Base-by-base conservation (phyloP, 1,140 invertebrate genomes). In the Dendrolimus punctatus region DNA sequence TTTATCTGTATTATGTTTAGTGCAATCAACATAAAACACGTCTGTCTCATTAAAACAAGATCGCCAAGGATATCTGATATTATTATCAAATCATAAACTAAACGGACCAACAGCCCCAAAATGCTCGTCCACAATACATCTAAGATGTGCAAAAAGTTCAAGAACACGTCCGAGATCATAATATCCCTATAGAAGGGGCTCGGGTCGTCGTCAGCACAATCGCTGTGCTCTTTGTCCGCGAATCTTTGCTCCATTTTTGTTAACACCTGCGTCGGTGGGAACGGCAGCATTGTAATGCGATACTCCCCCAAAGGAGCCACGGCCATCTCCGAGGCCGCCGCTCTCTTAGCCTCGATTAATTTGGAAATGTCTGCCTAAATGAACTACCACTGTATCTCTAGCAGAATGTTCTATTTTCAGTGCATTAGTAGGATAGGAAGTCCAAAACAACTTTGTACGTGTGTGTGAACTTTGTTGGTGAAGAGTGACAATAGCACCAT, bases 171-270 rank as follows among this genome's bases (percentile, higher is more conserved):
- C 47, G 50, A 73, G 73, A 80, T 78, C 77, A 78, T 59, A 80
- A 78, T 80, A 78, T 75, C 68, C 50, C n/a, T 45, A 50, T 48
- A 60, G 60, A 64, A 66, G 57, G 55, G 51, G 42, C 43, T 39
- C 46, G 46, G 36, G 46, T 38, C 49, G 9, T 5, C 41, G 42
- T 36, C 52, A 40, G 40, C 44, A 64, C 64, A 60, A 62, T 56
- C 51, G 49, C 10, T 41, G 52, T 48, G 23, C 43, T 51, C 37
- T 48, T 53, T 54, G 44, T 55, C 43, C 39, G 49, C 45, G 53
- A 53, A 64, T 68, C 60, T 60, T 79, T 80, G 64, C 54, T 77
- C 68, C 55, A 68, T 77, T 83, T 80, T 76, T 76, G 58, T 69
- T 83, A 64, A 76, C 79, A 70, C 79, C 73, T 75, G 64, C 62